Conservation (phyloP, 2,888 invertebrate species). For the Pollenia angustigena region DNA sequence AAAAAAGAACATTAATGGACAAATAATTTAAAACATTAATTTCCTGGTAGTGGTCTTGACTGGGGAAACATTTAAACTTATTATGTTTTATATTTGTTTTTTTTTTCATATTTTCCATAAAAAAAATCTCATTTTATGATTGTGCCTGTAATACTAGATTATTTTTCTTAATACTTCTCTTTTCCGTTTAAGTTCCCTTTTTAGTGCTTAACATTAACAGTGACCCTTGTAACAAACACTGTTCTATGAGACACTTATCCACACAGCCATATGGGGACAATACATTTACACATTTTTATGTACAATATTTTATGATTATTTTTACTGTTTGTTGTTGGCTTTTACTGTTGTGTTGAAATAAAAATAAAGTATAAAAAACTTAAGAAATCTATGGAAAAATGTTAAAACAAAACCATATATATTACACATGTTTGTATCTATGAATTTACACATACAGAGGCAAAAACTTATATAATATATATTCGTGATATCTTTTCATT, state of each 20-base stretch:
- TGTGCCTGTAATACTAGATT: constrained; percentile 14
- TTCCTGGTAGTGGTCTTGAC: background rate
- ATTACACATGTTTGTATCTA: background rate
- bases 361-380: constrained; percentile 30
- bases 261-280: background rate
- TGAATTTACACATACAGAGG: background rate
- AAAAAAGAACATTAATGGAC: background rate
- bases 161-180: constrained; percentile 31
- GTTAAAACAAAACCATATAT: constrained; percentile 33
- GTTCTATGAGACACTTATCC: background rate
- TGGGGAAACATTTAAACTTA: constrained; percentile 7
- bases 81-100: background rate
- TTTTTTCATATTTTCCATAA: background rate
- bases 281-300: background rate
- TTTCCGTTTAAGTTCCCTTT: constrained; percentile 3
- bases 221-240: constrained; percentile 23
- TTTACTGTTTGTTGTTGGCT: constrained; percentile 38
- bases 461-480: constrained; percentile 33
- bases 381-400: background rate
- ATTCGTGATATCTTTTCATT: constrained; percentile 76
- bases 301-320: constrained; percentile 45
- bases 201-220: background rate
- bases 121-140: constrained; percentile 20
- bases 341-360: constrained; percentile 52
- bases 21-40: background rate